Percentiles rank a stretch among this genome's conserved stretches.
phyloP scores from a whole-genome alignment of 1,140 invertebrate genomes.

The Nephotettix cincticeps region DNA sequence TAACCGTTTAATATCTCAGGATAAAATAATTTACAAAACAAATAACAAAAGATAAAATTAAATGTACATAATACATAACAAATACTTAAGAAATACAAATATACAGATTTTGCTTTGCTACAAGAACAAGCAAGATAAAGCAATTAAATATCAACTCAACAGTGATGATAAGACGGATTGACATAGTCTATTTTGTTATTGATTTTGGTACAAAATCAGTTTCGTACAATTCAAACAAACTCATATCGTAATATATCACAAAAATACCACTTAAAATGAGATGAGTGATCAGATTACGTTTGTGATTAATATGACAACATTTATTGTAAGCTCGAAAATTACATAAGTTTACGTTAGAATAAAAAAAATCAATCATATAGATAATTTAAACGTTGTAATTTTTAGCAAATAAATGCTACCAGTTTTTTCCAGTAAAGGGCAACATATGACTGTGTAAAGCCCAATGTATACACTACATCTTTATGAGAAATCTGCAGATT shows the following conservation, averaged over 20 bases:
- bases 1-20: background rate
- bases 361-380: no score
- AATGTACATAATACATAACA: slow-evolving; percentile 12
- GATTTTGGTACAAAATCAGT: background rate
- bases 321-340: no score
- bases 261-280: background rate
- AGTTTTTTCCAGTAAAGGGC: no score
- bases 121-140: background rate
- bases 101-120: background rate
- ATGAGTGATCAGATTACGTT: background rate
- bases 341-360: no score
- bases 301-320: no score
- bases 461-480: no score
- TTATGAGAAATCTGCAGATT: no score
- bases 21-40: slow-evolving; percentile 24
- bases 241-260: background rate
- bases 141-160: background rate
- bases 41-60: slow-evolving; percentile 18
- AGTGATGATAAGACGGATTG: background rate
- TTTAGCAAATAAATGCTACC: no score
- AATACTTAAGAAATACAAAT: slow-evolving; percentile 25
- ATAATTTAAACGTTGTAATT: no score
- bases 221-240: background rate
- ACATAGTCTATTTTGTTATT: background rate
- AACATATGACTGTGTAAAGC: no score